Evolutionary conservation across 30 jellyfish, hydroid and myxozoan genomes (phyloP).

Genomic region (Hydractinia symbiolongicarpus): DNA sequence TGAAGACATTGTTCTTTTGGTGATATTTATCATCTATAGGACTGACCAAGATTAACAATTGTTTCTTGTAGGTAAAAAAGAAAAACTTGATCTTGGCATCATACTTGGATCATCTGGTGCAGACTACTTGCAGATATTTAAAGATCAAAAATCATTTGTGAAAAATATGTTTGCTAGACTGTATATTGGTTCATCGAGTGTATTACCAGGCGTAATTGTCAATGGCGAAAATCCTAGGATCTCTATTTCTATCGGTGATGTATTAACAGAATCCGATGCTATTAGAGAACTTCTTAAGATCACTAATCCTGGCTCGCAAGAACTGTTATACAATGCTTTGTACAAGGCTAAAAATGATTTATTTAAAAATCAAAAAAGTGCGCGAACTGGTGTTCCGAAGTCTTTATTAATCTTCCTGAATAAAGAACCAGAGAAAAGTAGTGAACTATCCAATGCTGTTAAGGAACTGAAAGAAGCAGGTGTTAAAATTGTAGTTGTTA

Average conservation of each 20-base stretch:
- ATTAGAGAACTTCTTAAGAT: background rate
- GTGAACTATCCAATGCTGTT: background rate
- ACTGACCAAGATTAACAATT: too few species aligned
- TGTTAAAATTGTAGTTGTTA: conserved; percentile 43
- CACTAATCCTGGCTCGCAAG: conserved; percentile 2
- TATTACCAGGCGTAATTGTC: conserved; percentile 36
- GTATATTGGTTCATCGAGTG: conserved; percentile 29
- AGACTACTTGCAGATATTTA: conserved; percentile 17
- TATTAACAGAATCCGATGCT: background rate
- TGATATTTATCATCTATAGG: too few species aligned
- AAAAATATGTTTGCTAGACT: conserved; percentile 23
- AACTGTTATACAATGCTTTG: conserved; percentile 37
- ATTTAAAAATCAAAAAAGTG: conserved; percentile 55
- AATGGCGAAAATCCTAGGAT: conserved; percentile 33
- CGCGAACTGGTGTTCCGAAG: conserved; percentile 50
- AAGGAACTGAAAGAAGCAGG: background rate
- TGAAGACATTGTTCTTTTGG: too few species aligned
- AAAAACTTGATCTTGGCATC: conserved; percentile 64
- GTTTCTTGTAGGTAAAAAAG: conserved; percentile 28
- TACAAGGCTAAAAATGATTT: conserved; percentile 54
- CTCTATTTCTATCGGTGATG: conserved; percentile 38
- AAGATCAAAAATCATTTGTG: conserved; percentile 42
- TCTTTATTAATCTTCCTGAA: conserved; percentile 48
- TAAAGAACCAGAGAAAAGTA: background rate
- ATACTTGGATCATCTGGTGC: conserved; percentile 59